phyloP scores from a whole-genome alignment of 1,140 invertebrate genomes.

The Anastatus disparis region DNA sequence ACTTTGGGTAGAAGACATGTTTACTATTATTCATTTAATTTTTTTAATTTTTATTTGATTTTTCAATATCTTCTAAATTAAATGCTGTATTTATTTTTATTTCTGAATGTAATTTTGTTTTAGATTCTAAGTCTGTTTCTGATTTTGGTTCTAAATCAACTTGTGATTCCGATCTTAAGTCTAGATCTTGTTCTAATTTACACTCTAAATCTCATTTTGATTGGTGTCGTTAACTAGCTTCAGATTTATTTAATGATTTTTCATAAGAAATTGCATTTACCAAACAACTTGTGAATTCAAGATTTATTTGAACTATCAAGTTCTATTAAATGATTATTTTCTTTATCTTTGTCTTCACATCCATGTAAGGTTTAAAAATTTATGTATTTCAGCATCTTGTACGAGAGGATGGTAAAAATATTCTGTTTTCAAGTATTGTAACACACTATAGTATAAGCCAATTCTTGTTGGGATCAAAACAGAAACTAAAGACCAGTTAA shows the following conservation, averaged over 20 bases:
- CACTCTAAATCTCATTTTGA: no score
- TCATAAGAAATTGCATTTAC: constrained; percentile 27
- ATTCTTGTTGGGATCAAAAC: no score
- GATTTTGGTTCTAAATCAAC: not conserved
- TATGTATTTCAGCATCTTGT: no score
- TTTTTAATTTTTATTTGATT: constrained; percentile 9
- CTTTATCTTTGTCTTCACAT: constrained; percentile 14
- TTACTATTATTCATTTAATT: not conserved
- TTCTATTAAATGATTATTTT: constrained; percentile 18
- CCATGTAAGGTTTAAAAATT: no score
- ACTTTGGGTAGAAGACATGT: not conserved
- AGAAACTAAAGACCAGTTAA: no score
- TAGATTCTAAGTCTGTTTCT: not conserved
- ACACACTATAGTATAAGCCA: no score
- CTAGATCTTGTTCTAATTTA: no score
- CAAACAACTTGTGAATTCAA: constrained; percentile 23
- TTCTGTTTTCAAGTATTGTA: no score
- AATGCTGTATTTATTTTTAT: not conserved
- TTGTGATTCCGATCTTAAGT: not conserved
- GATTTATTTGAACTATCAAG: constrained; percentile 13
- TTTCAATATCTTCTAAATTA: not conserved
- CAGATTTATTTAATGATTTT: no score
- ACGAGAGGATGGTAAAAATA: no score
- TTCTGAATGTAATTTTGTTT: not conserved
- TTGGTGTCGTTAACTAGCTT: no score